Evolutionary conservation across 2,113 vertebrate genomes (phyloP).

Genomic region (Sciurus niger): DNA sequence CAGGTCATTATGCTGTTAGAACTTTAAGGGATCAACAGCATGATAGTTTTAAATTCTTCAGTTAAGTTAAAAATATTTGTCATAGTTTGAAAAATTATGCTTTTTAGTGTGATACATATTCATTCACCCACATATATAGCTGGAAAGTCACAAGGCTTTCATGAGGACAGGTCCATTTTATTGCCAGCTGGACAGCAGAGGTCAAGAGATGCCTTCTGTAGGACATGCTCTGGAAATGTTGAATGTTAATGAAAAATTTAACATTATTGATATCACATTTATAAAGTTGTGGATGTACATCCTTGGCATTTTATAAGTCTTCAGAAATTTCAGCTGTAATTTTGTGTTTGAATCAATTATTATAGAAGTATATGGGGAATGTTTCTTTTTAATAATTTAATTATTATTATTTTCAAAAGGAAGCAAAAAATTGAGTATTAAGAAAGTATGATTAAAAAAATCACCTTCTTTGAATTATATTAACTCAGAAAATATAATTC

Average conservation of each 20-base stretch:
- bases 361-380: background rate
- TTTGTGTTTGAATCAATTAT: background rate
- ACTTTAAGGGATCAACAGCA: background rate
- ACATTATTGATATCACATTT: background rate
- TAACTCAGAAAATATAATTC: background rate
- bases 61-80: background rate
- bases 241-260: background rate
- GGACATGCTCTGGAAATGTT: background rate
- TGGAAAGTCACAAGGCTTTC: background rate
- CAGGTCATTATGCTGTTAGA: background rate
- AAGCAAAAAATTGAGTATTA: background rate
- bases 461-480: background rate
- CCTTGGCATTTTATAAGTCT: background rate
- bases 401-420: background rate
- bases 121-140: background rate
- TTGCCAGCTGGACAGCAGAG: background rate
- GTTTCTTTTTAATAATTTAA: background rate
- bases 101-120: background rate
- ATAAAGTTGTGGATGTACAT: background rate
- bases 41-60: background rate
- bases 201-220: background rate
- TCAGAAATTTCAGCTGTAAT: background rate
- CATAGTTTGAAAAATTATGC: background rate
- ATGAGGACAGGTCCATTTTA: background rate
- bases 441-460: background rate